Base-by-base conservation (phyloP, 2,113 vertebrate genomes). In the Muntiacus muntjak region DNA sequence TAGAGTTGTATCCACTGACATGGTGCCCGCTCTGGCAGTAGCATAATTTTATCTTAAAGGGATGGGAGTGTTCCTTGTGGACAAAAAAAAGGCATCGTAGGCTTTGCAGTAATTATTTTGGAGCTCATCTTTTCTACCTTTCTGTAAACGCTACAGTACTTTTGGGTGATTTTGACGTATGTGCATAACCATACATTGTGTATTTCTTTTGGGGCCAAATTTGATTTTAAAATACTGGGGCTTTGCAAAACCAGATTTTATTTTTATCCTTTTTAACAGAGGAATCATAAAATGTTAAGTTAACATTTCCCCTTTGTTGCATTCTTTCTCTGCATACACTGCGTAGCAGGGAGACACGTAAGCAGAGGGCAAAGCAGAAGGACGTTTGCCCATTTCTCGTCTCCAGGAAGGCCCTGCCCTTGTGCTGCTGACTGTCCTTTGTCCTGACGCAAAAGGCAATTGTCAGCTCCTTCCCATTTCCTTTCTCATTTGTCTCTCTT, bases 21-120 rank as follows among this genome's bases (percentile, higher is more conserved):
- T 21, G 94, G 36, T 57, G 91, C n/a, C 81, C 84, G 3, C 43
- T 79, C 23, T 87, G 87, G n/a, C 88, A 95, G 87, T 7, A 78
- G 33, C 33, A 36, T 92, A 94, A 97, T 97, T 95, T 97, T 96
- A 78, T 93, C 91, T 97, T 96, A 86, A 97, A 96, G 89, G 92
- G 84, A 94, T 94, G 94, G 82, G 88, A 97, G 86, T 91, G 50
- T 94, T 97, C 40, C 40, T 95, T 50, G 14, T 64, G 64, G 86
- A 93, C 15, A 58, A 91, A 87, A 95, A 95, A 83, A 92, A 55
- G 36, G 86, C 71, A 86, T 17, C 54, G 10, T 71, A 60, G 52
- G 33, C 15, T 96, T 97, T 79, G 74, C 52, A 83, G 25, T 86
- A 58, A 52, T 79, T 89, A 79, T 83, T 97, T 95, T 83, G 81